Conservation (phyloP, 23 tunicate genomes). For the Trididemnum nubilum region DNA sequence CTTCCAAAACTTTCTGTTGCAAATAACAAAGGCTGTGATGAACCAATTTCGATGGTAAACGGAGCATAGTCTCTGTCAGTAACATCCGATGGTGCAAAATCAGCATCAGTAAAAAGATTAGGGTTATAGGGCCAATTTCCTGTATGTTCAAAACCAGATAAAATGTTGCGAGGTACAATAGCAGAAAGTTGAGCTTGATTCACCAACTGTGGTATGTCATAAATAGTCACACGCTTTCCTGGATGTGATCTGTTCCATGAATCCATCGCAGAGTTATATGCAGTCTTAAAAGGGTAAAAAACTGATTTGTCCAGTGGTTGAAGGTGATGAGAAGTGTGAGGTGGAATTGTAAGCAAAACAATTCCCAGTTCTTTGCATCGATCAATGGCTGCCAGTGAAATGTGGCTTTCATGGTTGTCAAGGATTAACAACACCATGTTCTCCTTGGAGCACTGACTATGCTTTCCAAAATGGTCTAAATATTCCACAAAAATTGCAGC, state of each 20-base stretch:
- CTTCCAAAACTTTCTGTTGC: background rate
- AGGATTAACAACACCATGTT: slow-evolving; percentile 7
- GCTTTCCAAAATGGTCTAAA: slow-evolving; percentile 22
- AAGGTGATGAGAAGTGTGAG: slow-evolving; percentile 31
- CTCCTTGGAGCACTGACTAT: background rate
- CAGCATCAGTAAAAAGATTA: background rate
- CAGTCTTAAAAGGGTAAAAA: slow-evolving; percentile 15
- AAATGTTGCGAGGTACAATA: background rate
- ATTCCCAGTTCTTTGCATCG: slow-evolving; percentile 1
- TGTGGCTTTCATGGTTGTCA: slow-evolving; percentile 39
- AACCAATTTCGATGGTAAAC: no score
- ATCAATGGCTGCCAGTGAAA: slow-evolving; percentile 30
- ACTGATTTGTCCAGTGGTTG: slow-evolving; percentile 32
- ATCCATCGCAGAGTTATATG: slow-evolving; percentile 18
- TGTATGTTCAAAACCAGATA: slow-evolving; percentile 9
- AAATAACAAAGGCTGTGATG: background rate
- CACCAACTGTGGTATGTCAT: slow-evolving; percentile 30
- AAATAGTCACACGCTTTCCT: background rate
- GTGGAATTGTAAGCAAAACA: slow-evolving; percentile 30
- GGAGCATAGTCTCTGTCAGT: slow-evolving; percentile 6
- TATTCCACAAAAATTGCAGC: slow-evolving; percentile 6
- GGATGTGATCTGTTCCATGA: slow-evolving; percentile 13
- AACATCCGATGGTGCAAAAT: slow-evolving; percentile 19
- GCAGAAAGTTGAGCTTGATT: slow-evolving; percentile 4
- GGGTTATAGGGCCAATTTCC: slow-evolving; percentile 13